Evolutionary conservation across 2,797 vertebrate genomes (phyloP).

Genomic region (Stomatorhinus walkeri): DNA sequence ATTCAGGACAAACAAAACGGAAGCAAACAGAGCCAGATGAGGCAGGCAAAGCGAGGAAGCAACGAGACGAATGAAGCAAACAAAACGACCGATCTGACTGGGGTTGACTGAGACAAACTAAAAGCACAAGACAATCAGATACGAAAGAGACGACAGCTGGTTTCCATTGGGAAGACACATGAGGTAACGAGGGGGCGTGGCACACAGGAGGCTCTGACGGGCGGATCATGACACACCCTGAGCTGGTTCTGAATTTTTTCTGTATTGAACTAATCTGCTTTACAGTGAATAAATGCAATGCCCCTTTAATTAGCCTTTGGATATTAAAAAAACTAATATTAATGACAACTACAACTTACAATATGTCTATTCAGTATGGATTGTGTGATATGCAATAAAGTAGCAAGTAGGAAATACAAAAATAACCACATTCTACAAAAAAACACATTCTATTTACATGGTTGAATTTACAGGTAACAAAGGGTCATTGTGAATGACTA

Average conservation of each 20-base stretch:
- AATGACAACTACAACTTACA: not conserved
- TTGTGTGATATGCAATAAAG: not conserved
- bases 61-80: too few relatives aligned
- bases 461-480: not conserved
- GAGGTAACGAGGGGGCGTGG: too few relatives aligned
- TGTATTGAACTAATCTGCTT: not conserved
- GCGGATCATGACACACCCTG: not conserved
- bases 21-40: too few relatives aligned
- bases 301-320: not conserved
- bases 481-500: not conserved
- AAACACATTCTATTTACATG: not conserved
- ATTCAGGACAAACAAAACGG: too few relatives aligned
- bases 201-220: too few relatives aligned
- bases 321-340: not conserved
- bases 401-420: not conserved
- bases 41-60: too few relatives aligned
- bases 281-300: not conserved
- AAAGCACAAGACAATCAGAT: too few relatives aligned
- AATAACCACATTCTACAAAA: not conserved
- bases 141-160: too few relatives aligned
- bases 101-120: too few relatives aligned
- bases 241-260: not conserved
- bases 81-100: too few relatives aligned
- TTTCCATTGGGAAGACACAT: too few relatives aligned
- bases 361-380: not conserved